Evolutionary conservation across 1,140 invertebrate genomes (phyloP), one percentile per base, ranked within the genome.

Genomic region (Scaptomyza pallida): DNA sequence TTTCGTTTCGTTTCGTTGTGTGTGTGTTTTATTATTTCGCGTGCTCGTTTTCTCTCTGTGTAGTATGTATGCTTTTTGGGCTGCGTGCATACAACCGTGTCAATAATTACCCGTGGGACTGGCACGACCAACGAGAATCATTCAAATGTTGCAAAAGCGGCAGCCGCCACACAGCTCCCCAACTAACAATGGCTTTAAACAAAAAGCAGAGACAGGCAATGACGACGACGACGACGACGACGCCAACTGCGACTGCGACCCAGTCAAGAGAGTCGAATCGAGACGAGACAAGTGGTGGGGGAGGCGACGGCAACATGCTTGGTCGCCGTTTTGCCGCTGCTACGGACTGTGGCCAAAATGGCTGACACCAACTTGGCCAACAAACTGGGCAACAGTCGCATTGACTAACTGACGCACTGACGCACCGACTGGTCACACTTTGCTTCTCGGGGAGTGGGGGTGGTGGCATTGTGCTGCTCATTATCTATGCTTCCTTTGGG

Each of bases 81-180:
- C 77, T 89, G 89, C 83, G 88, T 90, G 89, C 89, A 90, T 90
- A 90, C 83, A 90, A 90, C 89, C 89, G 89, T 90, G 89, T 90
- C 89, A 90, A 90, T 90, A 90, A 90, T 90, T 90, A 90, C 89
- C 89, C 89, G 88, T 90, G 89, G 89, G 89, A 90, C 89, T 88
- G 83, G 89, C 82, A 88, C 82, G 83, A 88, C 82, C 82, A 88
- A 89, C 82, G 82, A 88, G 82, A 88, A 88, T 88, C 82, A 88
- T 88, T 88, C 82, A 88, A 88, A 88, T 88, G 82, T 88, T 88
- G 82, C 82, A 88, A 88, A 88, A 78, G 72, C 83, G 67, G 74
- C 70, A 67, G 61, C 48, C 54, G 61, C 48, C 54, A 13, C 64
- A 69, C 44, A 73, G 57, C 71, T 30, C 57, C 50, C 57, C 65